phyloP scores from a whole-genome alignment of 1,140 invertebrate species.

The Ephestia elutella region DNA sequence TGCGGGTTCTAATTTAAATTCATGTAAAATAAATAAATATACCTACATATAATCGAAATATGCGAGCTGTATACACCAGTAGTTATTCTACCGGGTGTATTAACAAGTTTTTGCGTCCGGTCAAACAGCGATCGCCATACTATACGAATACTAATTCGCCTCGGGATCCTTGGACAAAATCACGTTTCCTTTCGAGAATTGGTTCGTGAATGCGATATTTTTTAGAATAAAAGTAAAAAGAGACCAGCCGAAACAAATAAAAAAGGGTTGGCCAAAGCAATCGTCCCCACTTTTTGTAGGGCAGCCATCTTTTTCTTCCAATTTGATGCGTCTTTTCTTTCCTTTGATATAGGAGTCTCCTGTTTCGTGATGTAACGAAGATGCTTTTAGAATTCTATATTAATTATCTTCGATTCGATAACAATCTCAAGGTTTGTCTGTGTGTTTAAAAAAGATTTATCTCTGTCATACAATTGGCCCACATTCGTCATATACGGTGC shows the following conservation, averaged over 20 bases:
- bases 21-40: too few relatives aligned
- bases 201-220: slow-evolving; percentile 69
- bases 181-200: slow-evolving; percentile 73
- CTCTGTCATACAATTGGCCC: neutral
- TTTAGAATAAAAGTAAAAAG: slow-evolving; percentile 71
- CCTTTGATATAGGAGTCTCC: neutral
- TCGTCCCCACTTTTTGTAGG: slow-evolving; percentile 55
- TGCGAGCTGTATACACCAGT: neutral
- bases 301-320: slow-evolving; percentile 47
- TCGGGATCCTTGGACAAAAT: slow-evolving; percentile 66
- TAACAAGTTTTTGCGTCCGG: slow-evolving; percentile 68
- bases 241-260: slow-evolving; percentile 55
- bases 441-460: neutral
- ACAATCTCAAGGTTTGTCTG: neutral
- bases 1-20: too few relatives aligned
- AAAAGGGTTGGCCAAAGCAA: slow-evolving; percentile 62
- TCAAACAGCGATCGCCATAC: slow-evolving; percentile 62
- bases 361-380: neutral
- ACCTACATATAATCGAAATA: too few relatives aligned
- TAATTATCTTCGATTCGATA: neutral
- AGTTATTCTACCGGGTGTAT: slow-evolving; percentile 32
- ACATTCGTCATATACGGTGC: neutral
- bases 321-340: slow-evolving; percentile 30
- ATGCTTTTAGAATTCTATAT: neutral
- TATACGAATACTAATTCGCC: slow-evolving; percentile 67